Evolutionary conservation across 2,888 invertebrate genomes (phyloP), one percentile per base, ranked within the genome.

Genomic region (Osedax frankpressi): DNA sequence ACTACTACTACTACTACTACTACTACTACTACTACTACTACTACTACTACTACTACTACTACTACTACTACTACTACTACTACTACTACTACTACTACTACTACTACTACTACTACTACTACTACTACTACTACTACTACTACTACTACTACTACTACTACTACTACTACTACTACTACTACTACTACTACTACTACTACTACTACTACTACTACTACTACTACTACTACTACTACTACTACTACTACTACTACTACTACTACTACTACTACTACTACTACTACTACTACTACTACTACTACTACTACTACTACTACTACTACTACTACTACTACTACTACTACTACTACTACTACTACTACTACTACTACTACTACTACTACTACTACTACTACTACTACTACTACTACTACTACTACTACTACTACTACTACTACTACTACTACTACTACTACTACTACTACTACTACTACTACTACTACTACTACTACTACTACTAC

Each of bases 231-330:
- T 76, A 60, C 72, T 26, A 76, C 74, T 74, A 74, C 75, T 75
- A 74, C 74, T 75, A 2, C 75, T 71, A 74, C 73, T 75, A 74
- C 71, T 70, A 74, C 75, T 75, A 74, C 71, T 76, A 74, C 73
- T 76, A 59, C 74, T 74, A 76, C 75, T 74, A 70, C 75, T 76
- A 76, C 76, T 74, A 76, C 75, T 76, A 76, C 70, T 74, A 74
- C 75, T 69, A 76, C 73, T 70, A 74, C 76, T 76, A 75, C 76
- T 76, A 70, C 76, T 76, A 44, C 73, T 65, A 75, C 71, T 73
- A 74, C 73, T 74, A 73, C 73, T 73, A 73, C 73, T 73, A 73
- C 73, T 73, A 73, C 73, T 73, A 73, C 73, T 74, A 73, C 73
- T 73, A 74, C 71, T 73, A 74, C 71, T 71, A 74, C 73, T 75